Percentiles rank a stretch among this genome's conserved stretches.
These are phyloP conservation scores for Trichomalopsis sarcophagae DNA, from an alignment of 1,140 invertebrate genomes.

Conservation along the genomic window DNA sequence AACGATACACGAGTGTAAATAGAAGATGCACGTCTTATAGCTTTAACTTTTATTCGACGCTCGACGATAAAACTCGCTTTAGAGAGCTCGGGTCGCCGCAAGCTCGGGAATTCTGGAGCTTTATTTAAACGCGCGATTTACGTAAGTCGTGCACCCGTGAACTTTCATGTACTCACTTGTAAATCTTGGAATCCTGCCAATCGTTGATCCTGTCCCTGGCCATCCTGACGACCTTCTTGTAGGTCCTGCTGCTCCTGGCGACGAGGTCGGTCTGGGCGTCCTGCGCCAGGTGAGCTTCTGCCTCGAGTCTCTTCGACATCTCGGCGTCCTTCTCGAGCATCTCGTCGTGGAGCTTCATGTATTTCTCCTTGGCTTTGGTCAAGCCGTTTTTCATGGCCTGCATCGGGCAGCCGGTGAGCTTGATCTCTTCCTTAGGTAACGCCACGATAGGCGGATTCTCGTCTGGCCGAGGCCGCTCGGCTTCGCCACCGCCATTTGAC, in stretches of 20 bases:
- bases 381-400: constrained; percentile 49
- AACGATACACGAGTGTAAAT: not conserved
- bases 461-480: constrained; percentile 34
- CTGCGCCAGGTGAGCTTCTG: not conserved
- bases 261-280: constrained; percentile 57
- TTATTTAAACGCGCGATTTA: not conserved
- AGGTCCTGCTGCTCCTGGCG: constrained; percentile 57
- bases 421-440: constrained; percentile 52
- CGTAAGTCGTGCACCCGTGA: not conserved
- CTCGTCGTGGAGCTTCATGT: constrained; percentile 64
- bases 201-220: constrained; percentile 54
- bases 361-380: constrained; percentile 65
- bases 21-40: not conserved
- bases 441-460: constrained; percentile 31
- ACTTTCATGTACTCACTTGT: constrained; percentile 61
- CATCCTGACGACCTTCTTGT: constrained; percentile 56
- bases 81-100: too few relatives aligned
- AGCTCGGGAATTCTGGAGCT: not conserved
- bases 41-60: too few relatives aligned
- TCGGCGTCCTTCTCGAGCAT: constrained; percentile 55
- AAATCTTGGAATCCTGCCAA: constrained; percentile 59
- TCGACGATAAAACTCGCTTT: too few relatives aligned
- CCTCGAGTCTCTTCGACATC: constrained; percentile 41
- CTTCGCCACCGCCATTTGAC: constrained; percentile 39
- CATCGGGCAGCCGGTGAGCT: constrained; percentile 29